These are phyloP conservation scores for Tetramorium alpestre DNA, from an alignment of 1,140 invertebrate genomes.

Conservation along the genomic window DNA sequence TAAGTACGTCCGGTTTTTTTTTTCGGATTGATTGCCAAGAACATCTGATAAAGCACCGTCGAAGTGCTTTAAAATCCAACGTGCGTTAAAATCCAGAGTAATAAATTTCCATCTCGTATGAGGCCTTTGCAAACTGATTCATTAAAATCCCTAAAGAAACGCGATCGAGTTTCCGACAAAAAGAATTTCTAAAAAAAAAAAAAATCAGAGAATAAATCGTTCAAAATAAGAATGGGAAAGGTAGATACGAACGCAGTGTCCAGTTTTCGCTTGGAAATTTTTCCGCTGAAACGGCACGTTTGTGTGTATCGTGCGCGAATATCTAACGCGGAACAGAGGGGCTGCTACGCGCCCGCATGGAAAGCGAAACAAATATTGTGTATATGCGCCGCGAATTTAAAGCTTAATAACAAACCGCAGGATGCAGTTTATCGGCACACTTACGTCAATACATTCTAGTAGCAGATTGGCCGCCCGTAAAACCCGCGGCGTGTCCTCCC, in stretches of 20 bases:
- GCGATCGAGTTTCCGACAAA: background rate
- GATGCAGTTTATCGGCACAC: constrained; percentile 34
- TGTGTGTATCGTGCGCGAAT: constrained; percentile 2
- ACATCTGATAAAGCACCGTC: constrained; percentile 42
- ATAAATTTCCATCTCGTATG: background rate
- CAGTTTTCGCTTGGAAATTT: background rate
- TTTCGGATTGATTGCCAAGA: constrained; percentile 49
- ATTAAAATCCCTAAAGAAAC: constrained; percentile 15
- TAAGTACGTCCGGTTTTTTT: constrained; percentile 36
- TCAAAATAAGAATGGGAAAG: background rate
- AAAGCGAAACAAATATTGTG: constrained; percentile 16
- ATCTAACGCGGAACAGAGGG: background rate
- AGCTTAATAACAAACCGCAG: constrained; percentile 35
- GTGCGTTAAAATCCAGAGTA: background rate
- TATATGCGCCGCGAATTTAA: background rate
- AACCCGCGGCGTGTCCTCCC: background rate
- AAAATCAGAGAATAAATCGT: background rate
- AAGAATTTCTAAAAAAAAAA: no score
- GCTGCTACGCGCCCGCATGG: background rate
- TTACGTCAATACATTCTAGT: constrained; percentile 13
- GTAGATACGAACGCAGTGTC: background rate
- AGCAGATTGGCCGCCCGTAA: constrained; percentile 17
- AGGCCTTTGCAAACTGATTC: background rate
- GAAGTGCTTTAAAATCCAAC: no score
- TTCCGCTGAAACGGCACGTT: background rate